Evolutionary conservation across 92 coral and sea anemone species (phyloP), one percentile per base, ranked within the genome.

Genomic region (Siderastrea radians): DNA sequence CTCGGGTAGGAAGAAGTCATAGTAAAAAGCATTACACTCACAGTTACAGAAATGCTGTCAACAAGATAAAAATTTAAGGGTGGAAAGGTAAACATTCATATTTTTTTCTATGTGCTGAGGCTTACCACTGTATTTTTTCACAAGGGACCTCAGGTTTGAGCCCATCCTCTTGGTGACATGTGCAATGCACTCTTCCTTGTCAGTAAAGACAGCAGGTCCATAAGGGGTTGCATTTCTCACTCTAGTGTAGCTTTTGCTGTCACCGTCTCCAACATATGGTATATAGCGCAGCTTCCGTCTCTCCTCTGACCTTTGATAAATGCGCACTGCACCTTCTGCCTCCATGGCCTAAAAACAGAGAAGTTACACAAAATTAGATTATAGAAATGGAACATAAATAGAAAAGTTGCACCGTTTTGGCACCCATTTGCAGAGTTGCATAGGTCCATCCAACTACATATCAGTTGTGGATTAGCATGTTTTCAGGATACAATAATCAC

Each of bases 61-160:
- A 14, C 16, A 60, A 60, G 16, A 60, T 0, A 14, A 60, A 14
- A 60, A 17, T 17, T 60, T 10, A 60, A 10, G 65, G 38, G 38
- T 26, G 38, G 38, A 26, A 26, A 26, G 38, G 38, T 26, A 26
- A 26, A 26, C 0, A 26, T 26, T 26, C 38, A 26, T 26, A 26
- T 26, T 26, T 26, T 26, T 26, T 26, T 26, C 61, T 55, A 55
- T 68, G 49, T 68, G 12, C 12, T 55, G 61, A 7, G 12, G 74
- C 62, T 84, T 85, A 81, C 94, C 92, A 72, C 83, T 87, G 79
- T 91, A 76, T 17, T 87, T 75, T 52, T 58, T 80, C 55, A 83
- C 44, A 64, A 64, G 44, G 7, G 1, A 16, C 17, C 69, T 64
- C 69, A 64, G 17, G 16, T 38, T 44, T 16, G 69, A 16, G 16